phyloP scores from a whole-genome alignment of 2,797 vertebrate species.

The Antennarius maculatus region DNA sequence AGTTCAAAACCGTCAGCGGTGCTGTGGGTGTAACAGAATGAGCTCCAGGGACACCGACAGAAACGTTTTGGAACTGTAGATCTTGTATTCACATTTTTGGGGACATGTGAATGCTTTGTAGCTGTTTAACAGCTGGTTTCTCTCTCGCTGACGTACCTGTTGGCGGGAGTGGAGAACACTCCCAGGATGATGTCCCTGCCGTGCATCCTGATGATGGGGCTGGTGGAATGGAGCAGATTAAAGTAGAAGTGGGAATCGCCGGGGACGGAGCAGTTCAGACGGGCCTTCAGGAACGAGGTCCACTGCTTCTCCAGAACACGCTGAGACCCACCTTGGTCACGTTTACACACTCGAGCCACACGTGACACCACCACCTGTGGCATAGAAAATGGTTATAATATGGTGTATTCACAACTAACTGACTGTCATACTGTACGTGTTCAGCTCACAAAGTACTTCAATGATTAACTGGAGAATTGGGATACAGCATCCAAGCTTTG shows the following conservation, averaged over 20 bases:
- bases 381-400: not conserved
- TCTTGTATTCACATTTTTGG: not conserved
- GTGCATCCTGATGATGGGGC: slow-evolving; percentile 87
- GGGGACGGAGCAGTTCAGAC: slow-evolving; percentile 95
- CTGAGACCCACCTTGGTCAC: slow-evolving; percentile 92
- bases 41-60: not conserved
- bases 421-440: not conserved
- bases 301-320: slow-evolving; percentile 96
- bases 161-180: slow-evolving; percentile 92
- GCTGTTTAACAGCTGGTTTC: not conserved
- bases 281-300: slow-evolving; percentile 95
- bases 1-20: not conserved
- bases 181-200: slow-evolving; percentile 91
- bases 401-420: slow-evolving; percentile 1
- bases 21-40: not conserved
- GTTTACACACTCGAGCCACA: slow-evolving; percentile 93
- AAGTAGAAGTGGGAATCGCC: slow-evolving; percentile 97
- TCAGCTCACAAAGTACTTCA: slow-evolving; percentile 1
- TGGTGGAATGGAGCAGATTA: slow-evolving; percentile 94
- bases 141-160: slow-evolving; percentile 83
- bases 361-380: slow-evolving; percentile 91
- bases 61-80: not conserved
- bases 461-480: slow-evolving; percentile 8
- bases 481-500: slow-evolving; percentile 26
- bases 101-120: not conserved